A percentile compares a stretch with the other conserved stretches of the same genome.
phyloP scores from a whole-genome alignment of 2,113 vertebrate species.

The Sisor rabdophorus region DNA sequence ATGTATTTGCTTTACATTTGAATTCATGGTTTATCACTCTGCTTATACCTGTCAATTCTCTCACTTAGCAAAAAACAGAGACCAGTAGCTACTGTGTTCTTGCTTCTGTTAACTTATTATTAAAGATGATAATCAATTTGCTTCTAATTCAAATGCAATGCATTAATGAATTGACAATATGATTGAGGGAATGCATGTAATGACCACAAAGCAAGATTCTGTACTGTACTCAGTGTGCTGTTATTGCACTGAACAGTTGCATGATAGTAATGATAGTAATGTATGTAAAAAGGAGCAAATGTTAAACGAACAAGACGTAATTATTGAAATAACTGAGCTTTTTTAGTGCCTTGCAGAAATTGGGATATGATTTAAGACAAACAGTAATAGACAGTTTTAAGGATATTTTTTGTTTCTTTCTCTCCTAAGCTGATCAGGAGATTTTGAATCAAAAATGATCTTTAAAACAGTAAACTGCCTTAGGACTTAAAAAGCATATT shows the following conservation, averaged over 20 bases:
- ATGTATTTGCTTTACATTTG: constrained; percentile 49
- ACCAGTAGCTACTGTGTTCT: constrained; percentile 83
- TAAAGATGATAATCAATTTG: constrained; percentile 69
- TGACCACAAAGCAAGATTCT: constrained; percentile 71
- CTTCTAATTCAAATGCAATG: constrained; percentile 62
- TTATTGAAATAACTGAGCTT: neutral
- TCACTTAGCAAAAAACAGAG: constrained; percentile 81
- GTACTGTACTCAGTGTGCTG: constrained; percentile 70
- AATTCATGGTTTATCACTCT: constrained; percentile 48
- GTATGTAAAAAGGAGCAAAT: neutral
- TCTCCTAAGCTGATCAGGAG: neutral
- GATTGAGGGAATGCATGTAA: constrained; percentile 70
- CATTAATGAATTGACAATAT: constrained; percentile 68
- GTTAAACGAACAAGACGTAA: constrained; percentile 6
- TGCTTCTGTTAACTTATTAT: constrained; percentile 77
- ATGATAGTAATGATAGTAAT: constrained; percentile 30
- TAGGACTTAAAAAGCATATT: too few species aligned
- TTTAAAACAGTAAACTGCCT: too few species aligned
- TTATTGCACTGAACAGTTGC: constrained; percentile 56
- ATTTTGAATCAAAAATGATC: neutral
- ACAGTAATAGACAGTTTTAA: neutral
- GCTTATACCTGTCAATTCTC: constrained; percentile 63
- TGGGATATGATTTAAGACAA: neutral
- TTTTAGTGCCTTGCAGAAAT: neutral
- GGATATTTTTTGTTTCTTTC: neutral